Evolutionary conservation across 2,888 invertebrate species (phyloP), one percentile per base, ranked within the genome.

Genomic region (Mycalesis mineus): DNA sequence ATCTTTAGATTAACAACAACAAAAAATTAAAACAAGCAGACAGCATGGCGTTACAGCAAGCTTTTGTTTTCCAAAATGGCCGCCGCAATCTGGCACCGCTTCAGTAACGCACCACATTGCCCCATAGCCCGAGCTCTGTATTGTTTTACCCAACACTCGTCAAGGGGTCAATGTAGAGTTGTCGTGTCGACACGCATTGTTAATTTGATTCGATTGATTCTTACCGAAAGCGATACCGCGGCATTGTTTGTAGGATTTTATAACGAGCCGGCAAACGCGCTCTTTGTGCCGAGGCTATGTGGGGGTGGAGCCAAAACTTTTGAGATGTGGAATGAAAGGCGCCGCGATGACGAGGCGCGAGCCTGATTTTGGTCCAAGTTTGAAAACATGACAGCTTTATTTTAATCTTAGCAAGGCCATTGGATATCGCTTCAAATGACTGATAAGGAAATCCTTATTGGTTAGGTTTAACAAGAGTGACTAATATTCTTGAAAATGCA

Each of bases 311-410:
- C 78, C 78, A 74, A 33, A 83, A 78, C 81, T 84, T 79, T 82
- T 79, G 85, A 85, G 83, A 84, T 73, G 81, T 71, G 80, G 75
- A 82, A 81, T 82, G 85, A 88, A 88, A 88, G 85, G 85, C 83
- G 83, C 88, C 88, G 88, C 85, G 76, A 85, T 88, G 88, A 88
- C 85, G 79, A 78, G 78, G 86, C 88, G 82, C 77, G 78, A 77
- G 78, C 79, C 67, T 28, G 13, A 28, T 15, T 8, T 6, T 15
- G 72, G 61, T 54, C 11, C 68, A 74, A 77, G 70, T 17, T 45
- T 2, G 5, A 22, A 4, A 5, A 5, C 5, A 22, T 22, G 5
- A 22, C 22, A 22, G 22, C 2, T 22, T 22, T 22, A 5, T 22
- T n/a, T 22, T 4, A 22, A 2, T 22, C 22, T 22, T 22, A 22